Evolutionary conservation across 2,888 invertebrate genomes (phyloP).

Genomic region (Pycnomerus fuliginosus): DNA sequence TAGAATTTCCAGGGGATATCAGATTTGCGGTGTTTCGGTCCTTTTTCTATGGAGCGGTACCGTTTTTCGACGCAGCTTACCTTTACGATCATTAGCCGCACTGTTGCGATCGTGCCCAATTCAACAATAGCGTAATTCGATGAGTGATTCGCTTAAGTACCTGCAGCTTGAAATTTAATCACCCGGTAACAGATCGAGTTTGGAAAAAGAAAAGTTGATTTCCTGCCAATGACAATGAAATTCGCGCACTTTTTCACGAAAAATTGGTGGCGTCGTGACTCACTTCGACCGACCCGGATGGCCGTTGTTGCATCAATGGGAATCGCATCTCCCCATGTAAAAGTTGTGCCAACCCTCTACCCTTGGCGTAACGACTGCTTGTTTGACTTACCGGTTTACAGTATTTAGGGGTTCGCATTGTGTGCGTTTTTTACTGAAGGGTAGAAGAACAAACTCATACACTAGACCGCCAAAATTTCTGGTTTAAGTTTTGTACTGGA

Average conservation of each 20-base stretch:
- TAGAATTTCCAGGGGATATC: constrained; percentile 48
- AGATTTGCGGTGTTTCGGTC: constrained; percentile 45
- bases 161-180: constrained; percentile 35
- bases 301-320: constrained; percentile 44
- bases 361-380: constrained; percentile 30
- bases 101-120: constrained; percentile 24
- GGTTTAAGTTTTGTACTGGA: no score
- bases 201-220: constrained; percentile 13
- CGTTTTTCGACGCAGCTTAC: constrained; percentile 9
- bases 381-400: constrained; percentile 42
- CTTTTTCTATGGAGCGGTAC: constrained; percentile 27
- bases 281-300: constrained; percentile 42
- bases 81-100: constrained; percentile 19
- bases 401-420: constrained; percentile 38
- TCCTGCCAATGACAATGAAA: constrained; percentile 1
- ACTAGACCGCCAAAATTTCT: no score
- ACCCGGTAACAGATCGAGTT: constrained; percentile 34
- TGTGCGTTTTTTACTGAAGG: constrained; percentile 20
- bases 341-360: constrained; percentile 37
- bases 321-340: constrained; percentile 43
- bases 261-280: constrained; percentile 41
- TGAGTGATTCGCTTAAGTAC: constrained; percentile 25
- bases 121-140: constrained; percentile 27
- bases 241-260: constrained; percentile 3
- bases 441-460: no score